Evolutionary conservation across 1,140 invertebrate genomes (phyloP), one percentile per base, ranked within the genome.

Genomic region (Pissodes strobi): DNA sequence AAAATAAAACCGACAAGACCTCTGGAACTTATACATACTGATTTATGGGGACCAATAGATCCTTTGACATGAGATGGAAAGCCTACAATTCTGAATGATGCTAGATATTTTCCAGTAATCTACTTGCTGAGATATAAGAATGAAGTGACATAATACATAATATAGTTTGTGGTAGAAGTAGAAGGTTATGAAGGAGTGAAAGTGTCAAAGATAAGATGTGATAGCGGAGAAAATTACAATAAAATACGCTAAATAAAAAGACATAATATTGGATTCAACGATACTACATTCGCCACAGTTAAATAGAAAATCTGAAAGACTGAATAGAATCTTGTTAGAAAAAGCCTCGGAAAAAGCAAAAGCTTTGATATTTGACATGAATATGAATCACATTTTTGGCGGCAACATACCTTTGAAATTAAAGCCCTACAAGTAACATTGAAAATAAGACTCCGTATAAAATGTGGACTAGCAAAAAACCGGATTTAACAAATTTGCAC

Each of bases 221-320:
- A 62, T 18, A 66, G 55, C 37, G 58, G 49, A 30, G 38, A 53
- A 2, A 72, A 76, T 67, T 72, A 70, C 55, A 60, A 19, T 10
- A 53, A 18, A 18, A 39, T 37, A 25, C 52, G 67, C 21, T 61
- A 51, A 46, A 18, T 5, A 59, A 38, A 60, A 43, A 46, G 73
- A 70, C 37, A 72, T 71, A 13, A 37, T 34, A 15, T 8, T 41
- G 15, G 55, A 68, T 45, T 62, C 62, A 49, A 72, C 69, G 6
- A 51, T 70, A 12, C 64, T 69, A 15, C 71, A 76, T 59, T 64
- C 72, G 9, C 74, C 79, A 37, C 63, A 77, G 58, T 58, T 72
- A 56, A 82, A 82, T 72, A 79, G 78, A 23, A 56, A 70, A n/a
- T 68, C 74, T 2, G 79, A 82, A 66, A 63, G 79, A 19, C 61